A percentile compares a stretch with the other conserved stretches of the same genome.
Conservation (phyloP, 2,888 invertebrate species). For the Aplocera efformata region DNA sequence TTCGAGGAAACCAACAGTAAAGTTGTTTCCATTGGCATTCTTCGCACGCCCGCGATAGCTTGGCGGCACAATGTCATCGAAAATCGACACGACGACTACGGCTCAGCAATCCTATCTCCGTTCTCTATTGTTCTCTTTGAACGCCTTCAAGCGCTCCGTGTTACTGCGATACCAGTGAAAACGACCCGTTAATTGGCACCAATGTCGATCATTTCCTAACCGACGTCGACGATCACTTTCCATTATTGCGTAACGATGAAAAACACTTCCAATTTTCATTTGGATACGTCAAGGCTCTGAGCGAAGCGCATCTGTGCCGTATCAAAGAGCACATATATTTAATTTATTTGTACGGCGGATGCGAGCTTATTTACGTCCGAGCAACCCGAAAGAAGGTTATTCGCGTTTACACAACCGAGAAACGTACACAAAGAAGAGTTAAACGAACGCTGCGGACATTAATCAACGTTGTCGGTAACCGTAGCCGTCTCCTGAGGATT, state of each 20-base stretch:
- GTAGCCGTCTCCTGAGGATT: constrained; percentile 75
- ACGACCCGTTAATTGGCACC: constrained; percentile 43
- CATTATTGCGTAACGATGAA: constrained; percentile 46
- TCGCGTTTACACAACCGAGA: constrained; percentile 62
- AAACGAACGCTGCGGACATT: constrained; percentile 69
- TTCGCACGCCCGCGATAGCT: constrained; percentile 56
- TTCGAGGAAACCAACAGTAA: constrained; percentile 72
- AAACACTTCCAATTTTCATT: constrained; percentile 39
- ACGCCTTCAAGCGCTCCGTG: constrained; percentile 33
- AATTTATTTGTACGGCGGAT: constrained; percentile 64
- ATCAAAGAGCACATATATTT: constrained; percentile 49
- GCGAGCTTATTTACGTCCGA: constrained; percentile 58
- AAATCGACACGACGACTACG: constrained; percentile 25
- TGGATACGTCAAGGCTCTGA: constrained; percentile 48
- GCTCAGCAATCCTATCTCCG: constrained; percentile 46
- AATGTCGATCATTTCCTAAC: constrained; percentile 36
- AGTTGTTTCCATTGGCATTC: constrained; percentile 69
- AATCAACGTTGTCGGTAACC: constrained; percentile 76
- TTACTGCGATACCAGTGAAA: constrained; percentile 46
- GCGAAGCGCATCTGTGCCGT: constrained; percentile 50
- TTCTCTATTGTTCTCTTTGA: constrained; percentile 47
- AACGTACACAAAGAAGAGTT: constrained; percentile 66
- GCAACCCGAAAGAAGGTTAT: constrained; percentile 68
- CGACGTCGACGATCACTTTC: constrained; percentile 47
- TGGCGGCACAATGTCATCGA: constrained; percentile 43